Conservation (phyloP, 2,797 vertebrate species). For the Esox masquinongy region DNA sequence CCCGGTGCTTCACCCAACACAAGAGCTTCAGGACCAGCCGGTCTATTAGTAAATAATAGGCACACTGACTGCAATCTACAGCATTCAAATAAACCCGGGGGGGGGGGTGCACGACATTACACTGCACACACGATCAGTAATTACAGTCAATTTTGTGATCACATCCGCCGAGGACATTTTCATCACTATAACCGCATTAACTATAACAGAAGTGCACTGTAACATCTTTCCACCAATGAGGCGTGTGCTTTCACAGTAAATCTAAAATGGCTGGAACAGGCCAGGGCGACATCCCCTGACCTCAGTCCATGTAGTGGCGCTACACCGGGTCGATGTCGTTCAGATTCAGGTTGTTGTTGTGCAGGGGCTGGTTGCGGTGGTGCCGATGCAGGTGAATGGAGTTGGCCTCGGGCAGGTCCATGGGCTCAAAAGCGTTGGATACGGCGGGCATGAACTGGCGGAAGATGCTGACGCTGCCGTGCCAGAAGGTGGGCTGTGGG, state of each 20-base stretch:
- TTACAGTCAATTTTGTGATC: neutral
- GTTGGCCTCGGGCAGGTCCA: slow-evolving; percentile 73
- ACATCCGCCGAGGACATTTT: neutral
- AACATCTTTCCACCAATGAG: slow-evolving; percentile 37
- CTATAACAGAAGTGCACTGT: slow-evolving; percentile 13
- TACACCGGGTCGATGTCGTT: slow-evolving; percentile 71
- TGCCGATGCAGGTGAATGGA: slow-evolving; percentile 76
- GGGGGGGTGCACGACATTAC: slow-evolving; percentile 26
- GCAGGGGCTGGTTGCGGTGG: slow-evolving; percentile 72
- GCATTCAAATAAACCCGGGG: slow-evolving; percentile 29
- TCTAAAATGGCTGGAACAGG: slow-evolving; percentile 5
- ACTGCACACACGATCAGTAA: slow-evolving; percentile 19
- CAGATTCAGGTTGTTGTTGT: slow-evolving; percentile 75
- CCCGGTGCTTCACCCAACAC: neutral
- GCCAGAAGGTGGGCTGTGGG: slow-evolving; percentile 97
- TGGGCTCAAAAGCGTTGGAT: slow-evolving; percentile 71
- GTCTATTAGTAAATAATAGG: slow-evolving; percentile 18
- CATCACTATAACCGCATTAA: slow-evolving; percentile 9
- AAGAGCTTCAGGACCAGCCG: neutral
- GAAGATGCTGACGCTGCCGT: slow-evolving; percentile 97
- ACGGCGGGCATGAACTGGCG: slow-evolving; percentile 96
- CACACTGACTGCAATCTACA: neutral
- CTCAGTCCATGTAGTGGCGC: slow-evolving; percentile 65
- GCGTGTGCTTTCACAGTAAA: slow-evolving; percentile 50
- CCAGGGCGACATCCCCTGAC: neutral